These are phyloP conservation scores for Helarctos malayanus DNA, from an alignment of 2,797 vertebrate genomes.

Conservation along the genomic window DNA sequence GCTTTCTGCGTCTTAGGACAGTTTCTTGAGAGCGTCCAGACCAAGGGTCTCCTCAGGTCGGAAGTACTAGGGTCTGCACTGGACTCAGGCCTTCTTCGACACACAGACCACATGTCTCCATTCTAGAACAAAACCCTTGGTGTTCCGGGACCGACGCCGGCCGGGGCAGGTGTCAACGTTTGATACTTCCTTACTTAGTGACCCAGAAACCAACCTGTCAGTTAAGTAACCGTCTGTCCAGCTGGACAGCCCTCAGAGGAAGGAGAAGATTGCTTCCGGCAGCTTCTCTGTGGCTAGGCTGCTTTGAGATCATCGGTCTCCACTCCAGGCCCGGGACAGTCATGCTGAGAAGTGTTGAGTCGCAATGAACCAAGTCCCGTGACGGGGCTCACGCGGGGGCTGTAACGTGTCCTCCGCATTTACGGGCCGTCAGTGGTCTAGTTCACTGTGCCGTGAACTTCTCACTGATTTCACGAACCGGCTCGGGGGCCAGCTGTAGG, in stretches of 20 bases:
- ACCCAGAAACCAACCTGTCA: neutral
- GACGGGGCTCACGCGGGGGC: fast-evolving
- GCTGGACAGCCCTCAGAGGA: neutral
- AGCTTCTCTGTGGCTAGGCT: too few relatives aligned
- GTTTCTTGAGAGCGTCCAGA: neutral
- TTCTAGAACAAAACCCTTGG: neutral
- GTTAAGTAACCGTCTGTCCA: fast-evolving
- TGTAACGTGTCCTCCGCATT: fast-evolving
- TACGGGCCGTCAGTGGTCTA: fast-evolving
- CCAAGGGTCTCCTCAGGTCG: fast-evolving
- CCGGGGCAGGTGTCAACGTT: fast-evolving
- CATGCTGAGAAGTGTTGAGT: too few relatives aligned
- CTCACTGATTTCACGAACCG: too few relatives aligned
- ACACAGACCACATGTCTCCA: neutral
- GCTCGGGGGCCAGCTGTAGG: neutral
- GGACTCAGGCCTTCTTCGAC: neutral
- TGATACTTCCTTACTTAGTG: neutral
- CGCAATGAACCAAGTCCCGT: fast-evolving
- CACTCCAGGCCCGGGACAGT: fast-evolving
- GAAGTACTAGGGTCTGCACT: fast-evolving
- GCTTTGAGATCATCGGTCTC: fast-evolving
- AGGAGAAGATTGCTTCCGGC: neutral
- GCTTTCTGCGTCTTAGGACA: neutral
- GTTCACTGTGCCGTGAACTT: neutral
- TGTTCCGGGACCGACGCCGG: fast-evolving